These are phyloP conservation scores for Exocentrus adspersus DNA, from an alignment of 2,888 invertebrate genomes.

Conservation along the genomic window DNA sequence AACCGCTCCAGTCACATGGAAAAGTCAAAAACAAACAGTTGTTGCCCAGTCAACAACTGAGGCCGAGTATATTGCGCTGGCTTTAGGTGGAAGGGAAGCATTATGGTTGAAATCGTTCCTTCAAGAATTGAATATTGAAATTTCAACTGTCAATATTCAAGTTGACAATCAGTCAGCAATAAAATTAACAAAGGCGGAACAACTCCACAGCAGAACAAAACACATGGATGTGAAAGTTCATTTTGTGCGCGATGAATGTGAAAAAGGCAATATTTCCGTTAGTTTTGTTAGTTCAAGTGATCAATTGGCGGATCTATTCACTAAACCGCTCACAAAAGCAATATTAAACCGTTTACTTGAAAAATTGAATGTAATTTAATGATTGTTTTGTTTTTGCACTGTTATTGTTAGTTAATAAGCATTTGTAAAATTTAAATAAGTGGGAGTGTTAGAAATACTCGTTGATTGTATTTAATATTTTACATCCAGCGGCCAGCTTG, in stretches of 20 bases:
- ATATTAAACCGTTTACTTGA: too few species aligned
- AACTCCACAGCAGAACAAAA: background rate
- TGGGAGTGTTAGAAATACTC: too few species aligned
- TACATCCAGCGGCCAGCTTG: too few species aligned
- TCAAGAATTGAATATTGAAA: background rate
- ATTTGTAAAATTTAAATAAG: too few species aligned
- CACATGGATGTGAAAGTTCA: conserved; percentile 5
- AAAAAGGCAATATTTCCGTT: background rate
- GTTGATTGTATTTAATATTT: too few species aligned
- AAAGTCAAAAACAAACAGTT: background rate
- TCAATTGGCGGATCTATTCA: background rate
- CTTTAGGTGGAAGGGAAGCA: background rate
- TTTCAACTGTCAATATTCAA: background rate
- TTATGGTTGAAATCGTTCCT: background rate
- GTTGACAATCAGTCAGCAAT: background rate
- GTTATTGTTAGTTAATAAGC: too few species aligned
- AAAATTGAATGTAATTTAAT: too few species aligned
- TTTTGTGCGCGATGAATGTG: background rate
- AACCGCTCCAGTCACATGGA: too few species aligned
- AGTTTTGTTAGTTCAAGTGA: background rate
- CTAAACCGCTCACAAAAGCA: too few species aligned
- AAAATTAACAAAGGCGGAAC: background rate
- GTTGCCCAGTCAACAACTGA: background rate
- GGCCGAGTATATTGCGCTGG: too few species aligned
- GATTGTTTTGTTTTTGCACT: too few species aligned